Base-by-base conservation (phyloP, 1,140 invertebrate genomes). In the Drosophila simulans region DNA sequence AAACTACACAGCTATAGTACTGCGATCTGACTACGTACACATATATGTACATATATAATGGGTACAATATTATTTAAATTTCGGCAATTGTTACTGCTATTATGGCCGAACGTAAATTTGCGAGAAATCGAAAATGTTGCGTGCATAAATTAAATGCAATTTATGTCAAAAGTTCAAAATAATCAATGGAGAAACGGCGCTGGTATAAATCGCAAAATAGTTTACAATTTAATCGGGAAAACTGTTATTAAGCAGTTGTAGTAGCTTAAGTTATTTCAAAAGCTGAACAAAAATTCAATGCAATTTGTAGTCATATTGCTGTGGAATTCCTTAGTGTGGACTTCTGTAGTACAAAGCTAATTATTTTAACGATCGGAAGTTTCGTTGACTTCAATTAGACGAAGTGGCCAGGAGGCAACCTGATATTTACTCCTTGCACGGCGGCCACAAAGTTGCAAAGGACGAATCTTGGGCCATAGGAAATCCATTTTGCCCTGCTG, bases 131-230 rank as follows among this genome's bases (percentile, higher is more conserved):
- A 75, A 66, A 65, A 52, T 74, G 48, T 58, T 57, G 12, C 20
- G 52, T 63, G 82, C 81, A 86, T 86, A 88, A 86, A 86, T 88
- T 88, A 82, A 71, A 64, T 66, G 54, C 53, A 82, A 82, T 86
- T 86, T 78, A 75, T 82, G 77, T 54, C 56, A 59, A 74, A 70
- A 74, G 73, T 86, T 78, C 56, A 77, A 72, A 77, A 57, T 53
- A 73, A 70, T 80, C 77, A 65, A 53, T 46, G 49, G 45, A 55
- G 31, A 12, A 35, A 46, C 7, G 31, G 31, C 31, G 0, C 31
- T 31, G 2, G 8, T 31, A 10, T 31, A 10, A 31, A 31, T 31
- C 7, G 25, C 25, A 31, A 1, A 31, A 31, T 31, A 7, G 27
- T 31, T 31, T 8, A 31, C 27, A 31, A 8, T 31, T 8, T 31